Evolutionary conservation across 2,797 vertebrate genomes (phyloP).

Genomic region (Lithobates pipiens): DNA sequence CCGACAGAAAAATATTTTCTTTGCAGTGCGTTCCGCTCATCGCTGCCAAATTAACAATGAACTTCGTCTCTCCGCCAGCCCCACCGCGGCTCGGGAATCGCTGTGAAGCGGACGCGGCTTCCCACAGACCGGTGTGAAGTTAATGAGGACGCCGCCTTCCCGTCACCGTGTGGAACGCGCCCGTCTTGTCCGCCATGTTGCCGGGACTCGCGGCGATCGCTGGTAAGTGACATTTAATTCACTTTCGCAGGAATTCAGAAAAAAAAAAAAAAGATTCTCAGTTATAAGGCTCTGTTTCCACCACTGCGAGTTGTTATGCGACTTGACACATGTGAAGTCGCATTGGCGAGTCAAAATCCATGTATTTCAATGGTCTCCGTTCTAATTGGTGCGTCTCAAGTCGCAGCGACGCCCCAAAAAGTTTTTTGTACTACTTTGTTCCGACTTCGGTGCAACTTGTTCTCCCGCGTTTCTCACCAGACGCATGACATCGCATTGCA

Average conservation of each 20-base stretch:
- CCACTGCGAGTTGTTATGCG: no score
- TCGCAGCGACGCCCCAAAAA: no score
- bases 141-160: neutral
- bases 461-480: no score
- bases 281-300: no score
- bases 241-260: neutral
- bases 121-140: neutral
- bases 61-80: slow-evolving; percentile 29
- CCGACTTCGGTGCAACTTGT: no score
- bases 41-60: slow-evolving; percentile 42
- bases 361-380: no score
- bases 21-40: neutral
- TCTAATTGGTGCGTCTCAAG: no score
- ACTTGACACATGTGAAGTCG: no score
- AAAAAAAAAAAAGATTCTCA: neutral
- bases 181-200: slow-evolving; percentile 13
- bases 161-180: neutral
- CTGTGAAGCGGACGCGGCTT: neutral
- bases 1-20: neutral
- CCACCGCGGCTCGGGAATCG: neutral
- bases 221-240: neutral
- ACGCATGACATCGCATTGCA: no score
- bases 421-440: no score
- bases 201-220: neutral
- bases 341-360: no score